phyloP scores from a whole-genome alignment of 2,888 invertebrate species.

The Homarus gammarus region DNA sequence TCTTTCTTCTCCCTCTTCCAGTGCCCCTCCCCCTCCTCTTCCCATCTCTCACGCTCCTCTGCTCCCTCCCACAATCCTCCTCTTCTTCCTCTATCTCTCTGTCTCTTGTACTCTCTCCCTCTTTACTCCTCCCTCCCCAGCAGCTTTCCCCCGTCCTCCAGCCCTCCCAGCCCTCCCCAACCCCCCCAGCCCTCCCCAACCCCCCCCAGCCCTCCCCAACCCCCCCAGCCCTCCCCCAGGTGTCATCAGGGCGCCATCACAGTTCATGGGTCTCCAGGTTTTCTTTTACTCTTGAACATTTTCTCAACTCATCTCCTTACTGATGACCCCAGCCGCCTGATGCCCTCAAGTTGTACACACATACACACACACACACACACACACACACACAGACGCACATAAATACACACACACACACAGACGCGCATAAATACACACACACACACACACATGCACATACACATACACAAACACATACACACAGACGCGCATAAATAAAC shows the following conservation, averaged over 20 bases:
- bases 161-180: not conserved
- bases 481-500: too few species aligned
- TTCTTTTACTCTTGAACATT: not conserved
- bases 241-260: not conserved
- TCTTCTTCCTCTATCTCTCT: not conserved
- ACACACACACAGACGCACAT: too few species aligned
- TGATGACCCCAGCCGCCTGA: not conserved
- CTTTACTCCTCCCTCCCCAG: not conserved
- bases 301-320: not conserved
- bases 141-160: not conserved
- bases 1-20: not conserved
- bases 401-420: too few species aligned
- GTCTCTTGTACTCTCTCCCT: not conserved
- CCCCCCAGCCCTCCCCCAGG: not conserved
- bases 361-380: not conserved
- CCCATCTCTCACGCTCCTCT: not conserved
- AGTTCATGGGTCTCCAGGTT: not conserved
- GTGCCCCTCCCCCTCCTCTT: too few species aligned
- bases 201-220: not conserved
- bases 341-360: not conserved
- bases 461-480: too few species aligned
- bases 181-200: not conserved
- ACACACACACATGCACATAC: too few species aligned
- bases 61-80: not conserved
- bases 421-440: too few species aligned